Base-by-base conservation (phyloP, 2,797 vertebrate genomes). In the Tauraco hartlaubi region DNA sequence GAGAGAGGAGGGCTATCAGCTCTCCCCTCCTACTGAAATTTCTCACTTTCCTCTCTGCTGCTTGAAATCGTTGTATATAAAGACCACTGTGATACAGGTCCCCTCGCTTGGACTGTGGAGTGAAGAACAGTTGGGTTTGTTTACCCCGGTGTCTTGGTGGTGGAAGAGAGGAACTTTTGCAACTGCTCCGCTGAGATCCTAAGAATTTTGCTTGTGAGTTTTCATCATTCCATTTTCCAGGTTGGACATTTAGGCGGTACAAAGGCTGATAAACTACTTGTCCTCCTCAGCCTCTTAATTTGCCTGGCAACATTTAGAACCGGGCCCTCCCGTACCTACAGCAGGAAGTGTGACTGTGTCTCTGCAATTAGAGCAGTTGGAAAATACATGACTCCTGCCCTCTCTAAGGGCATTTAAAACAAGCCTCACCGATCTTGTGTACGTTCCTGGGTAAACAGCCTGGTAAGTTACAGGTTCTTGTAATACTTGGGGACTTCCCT, bases 31-130 rank as follows among this genome's bases (percentile, higher is more conserved):
- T 6, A 4, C 59, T 23, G 28, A 52, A 63, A 21, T 21, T 4
- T 20, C 55, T 29, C 14, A 1, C n/a, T 55, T 77, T 17, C 25
- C 6, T 68, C 26, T 46, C 51, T 58, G 17, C 63, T 61, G 56
- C 31, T 52, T 37, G 37, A 64, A 67, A 80, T 20, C 26, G 26
- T 22, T 16, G 4, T 1, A 0, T 37, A 2, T 0, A 54, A 5
- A 51, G 49, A 25, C 11, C 0, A 2, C 6, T 9, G 8, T 0
- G 2, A 5, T 7, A 7, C 4, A 16, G 37, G 3, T 41, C 29
- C n/a, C 41, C 25, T 33, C 7, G 15, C 48, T 28, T n/a, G 28
- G 37, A 25, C n/a, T 35, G 31, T 18, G 18, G 59, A 39, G 51
- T 2, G 33, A 76, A 31, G 18, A 75, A 49, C 0, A 1, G 22